Evolutionary conservation across 2,797 vertebrate genomes (phyloP).

Genomic region (Lemur catta): DNA sequence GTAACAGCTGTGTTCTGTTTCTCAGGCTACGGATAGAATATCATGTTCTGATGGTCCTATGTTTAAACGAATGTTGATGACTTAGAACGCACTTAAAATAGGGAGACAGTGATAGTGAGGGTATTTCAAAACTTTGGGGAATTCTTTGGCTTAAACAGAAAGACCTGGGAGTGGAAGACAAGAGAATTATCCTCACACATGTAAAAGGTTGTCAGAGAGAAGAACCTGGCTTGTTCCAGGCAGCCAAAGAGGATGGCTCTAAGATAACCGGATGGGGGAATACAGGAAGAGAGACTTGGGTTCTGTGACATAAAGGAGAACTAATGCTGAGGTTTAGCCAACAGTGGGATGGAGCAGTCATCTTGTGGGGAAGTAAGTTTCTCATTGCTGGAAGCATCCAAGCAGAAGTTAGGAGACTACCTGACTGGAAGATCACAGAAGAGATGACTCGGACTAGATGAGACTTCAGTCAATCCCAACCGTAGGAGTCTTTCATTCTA

Average conservation of each 20-base stretch:
- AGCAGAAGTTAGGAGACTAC: not conserved
- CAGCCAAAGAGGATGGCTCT: not conserved
- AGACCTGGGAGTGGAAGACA: not conserved
- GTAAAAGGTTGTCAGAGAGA: not conserved
- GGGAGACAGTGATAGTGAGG: not conserved
- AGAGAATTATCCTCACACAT: not conserved
- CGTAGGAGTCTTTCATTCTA: not conserved
- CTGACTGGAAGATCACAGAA: not conserved
- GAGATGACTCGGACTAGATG: not conserved
- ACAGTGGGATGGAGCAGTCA: not conserved
- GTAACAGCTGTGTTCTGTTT: not conserved
- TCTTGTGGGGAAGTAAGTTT: not conserved
- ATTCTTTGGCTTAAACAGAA: not conserved
- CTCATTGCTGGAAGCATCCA: not conserved
- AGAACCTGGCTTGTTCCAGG: not conserved
- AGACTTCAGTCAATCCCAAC: not conserved
- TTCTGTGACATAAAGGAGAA: not conserved
- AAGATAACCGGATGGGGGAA: not conserved
- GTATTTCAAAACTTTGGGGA: not conserved
- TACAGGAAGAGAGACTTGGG: not conserved
- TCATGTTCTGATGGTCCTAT: not conserved
- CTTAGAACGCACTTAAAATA: not conserved
- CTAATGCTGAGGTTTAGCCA: not conserved
- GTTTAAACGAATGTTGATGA: not conserved
- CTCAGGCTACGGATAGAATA: not conserved